These are phyloP conservation scores for Lasioglossum baleicum DNA, from an alignment of 1,140 invertebrate species.

Conservation along the genomic window DNA sequence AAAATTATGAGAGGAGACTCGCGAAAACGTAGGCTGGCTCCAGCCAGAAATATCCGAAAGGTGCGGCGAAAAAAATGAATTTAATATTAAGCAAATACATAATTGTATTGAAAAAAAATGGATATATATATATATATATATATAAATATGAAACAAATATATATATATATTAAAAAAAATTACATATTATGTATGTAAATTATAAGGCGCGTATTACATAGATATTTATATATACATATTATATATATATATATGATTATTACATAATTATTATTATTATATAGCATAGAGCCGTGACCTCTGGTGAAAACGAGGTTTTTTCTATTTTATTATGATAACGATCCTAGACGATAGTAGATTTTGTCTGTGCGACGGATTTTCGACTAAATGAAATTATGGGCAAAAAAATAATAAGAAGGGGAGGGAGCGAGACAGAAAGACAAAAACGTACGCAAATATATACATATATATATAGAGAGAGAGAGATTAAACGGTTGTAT, in stretches of 20 bases:
- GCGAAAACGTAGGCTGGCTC: conserved; percentile 3
- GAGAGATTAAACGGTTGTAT: conserved; percentile 40
- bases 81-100: conserved; percentile 38
- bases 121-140: conserved; percentile 51
- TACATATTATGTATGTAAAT: conserved; percentile 59
- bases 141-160: conserved; percentile 43
- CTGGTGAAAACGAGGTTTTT: conserved; percentile 61
- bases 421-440: conserved; percentile 23
- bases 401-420: conserved; percentile 7
- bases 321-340: conserved; percentile 71
- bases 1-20: conserved; percentile 3
- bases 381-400: not conserved
- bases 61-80: conserved; percentile 50
- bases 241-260: conserved; percentile 49
- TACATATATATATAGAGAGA: too few species aligned
- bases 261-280: conserved; percentile 52
- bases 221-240: conserved; percentile 59
- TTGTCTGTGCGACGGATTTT: conserved; percentile 1
- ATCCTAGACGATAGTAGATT: conserved; percentile 53
- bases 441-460: conserved; percentile 41
- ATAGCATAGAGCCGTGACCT: conserved; percentile 55
- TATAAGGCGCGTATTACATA: conserved; percentile 61
- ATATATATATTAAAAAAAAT: conserved; percentile 50
- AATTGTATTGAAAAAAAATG: conserved; percentile 38
- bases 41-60: conserved; percentile 52